phyloP scores from a whole-genome alignment of 2,888 invertebrate genomes.

The Cataglyphis albicans region DNA sequence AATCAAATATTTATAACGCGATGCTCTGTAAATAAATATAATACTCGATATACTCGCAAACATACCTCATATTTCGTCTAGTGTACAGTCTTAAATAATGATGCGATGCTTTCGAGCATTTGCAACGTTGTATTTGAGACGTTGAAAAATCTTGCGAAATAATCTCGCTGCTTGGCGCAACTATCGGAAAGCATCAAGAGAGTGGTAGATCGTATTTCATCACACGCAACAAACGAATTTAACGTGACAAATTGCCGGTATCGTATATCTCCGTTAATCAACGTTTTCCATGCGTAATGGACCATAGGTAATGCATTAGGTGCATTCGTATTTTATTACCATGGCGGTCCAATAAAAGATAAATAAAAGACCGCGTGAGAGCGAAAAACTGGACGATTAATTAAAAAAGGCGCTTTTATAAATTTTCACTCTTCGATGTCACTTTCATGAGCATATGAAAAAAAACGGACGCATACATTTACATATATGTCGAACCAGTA shows the following conservation, averaged over 20 bases:
- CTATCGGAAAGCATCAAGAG: conserved; percentile 1
- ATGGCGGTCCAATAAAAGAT: conserved; percentile 21
- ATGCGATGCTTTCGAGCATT: conserved; percentile 18
- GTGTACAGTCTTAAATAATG: conserved; percentile 41
- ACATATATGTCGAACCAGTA: conserved; percentile 15
- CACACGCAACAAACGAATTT: conserved; percentile 41
- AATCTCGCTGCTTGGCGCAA: conserved; percentile 21
- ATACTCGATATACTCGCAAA: conserved; percentile 11
- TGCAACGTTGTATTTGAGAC: conserved; percentile 10
- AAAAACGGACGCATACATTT: conserved; percentile 24
- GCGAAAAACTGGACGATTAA: conserved; percentile 24
- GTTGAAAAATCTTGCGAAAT: conserved; percentile 47
- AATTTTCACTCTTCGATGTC: conserved; percentile 28
- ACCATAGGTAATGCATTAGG: conserved; percentile 20
- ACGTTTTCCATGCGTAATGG: conserved; percentile 18
- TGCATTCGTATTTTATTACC: conserved; percentile 41
- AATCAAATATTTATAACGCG: not conserved
- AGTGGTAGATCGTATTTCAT: conserved; percentile 31
- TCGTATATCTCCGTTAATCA: conserved; percentile 12
- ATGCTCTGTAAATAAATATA: not conserved
- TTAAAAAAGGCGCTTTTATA: conserved; percentile 28
- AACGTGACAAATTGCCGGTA: conserved; percentile 36
- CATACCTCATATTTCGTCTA: conserved; percentile 27
- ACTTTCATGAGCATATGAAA: conserved; percentile 7
- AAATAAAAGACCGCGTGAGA: conserved; percentile 22